These are phyloP conservation scores for Oryzias dopingdopingensis DNA, from an alignment of 2,797 vertebrate genomes.

Conservation along the genomic window DNA sequence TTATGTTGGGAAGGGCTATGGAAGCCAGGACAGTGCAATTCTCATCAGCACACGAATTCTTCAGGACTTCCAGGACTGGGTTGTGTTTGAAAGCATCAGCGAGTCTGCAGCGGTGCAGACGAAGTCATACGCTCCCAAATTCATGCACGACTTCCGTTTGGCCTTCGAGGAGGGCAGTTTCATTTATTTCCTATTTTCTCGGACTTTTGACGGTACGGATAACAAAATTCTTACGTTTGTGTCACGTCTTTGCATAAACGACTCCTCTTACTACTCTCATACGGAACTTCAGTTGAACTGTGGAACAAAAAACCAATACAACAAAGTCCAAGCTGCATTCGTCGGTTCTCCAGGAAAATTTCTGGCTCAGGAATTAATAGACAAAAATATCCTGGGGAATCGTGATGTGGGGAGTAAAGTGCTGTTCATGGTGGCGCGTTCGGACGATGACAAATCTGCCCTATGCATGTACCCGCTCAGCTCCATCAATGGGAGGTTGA, in stretches of 20 bases:
- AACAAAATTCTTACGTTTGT: constrained; percentile 86
- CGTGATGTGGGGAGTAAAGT: constrained; percentile 67
- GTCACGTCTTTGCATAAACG: constrained; percentile 87
- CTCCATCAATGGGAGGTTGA: constrained; percentile 82
- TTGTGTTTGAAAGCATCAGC: constrained; percentile 90
- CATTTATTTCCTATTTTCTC: constrained; percentile 93
- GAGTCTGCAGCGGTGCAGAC: constrained; percentile 90
- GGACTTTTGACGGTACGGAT: constrained; percentile 81
- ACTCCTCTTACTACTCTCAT: constrained; percentile 90
- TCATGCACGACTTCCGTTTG: constrained; percentile 86
- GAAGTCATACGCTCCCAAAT: constrained; percentile 82
- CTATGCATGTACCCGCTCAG: constrained; percentile 90
- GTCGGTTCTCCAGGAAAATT: constrained; percentile 76
- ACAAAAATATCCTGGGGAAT: constrained; percentile 48
- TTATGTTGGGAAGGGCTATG: constrained; percentile 93
- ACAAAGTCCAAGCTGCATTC: constrained; percentile 77
- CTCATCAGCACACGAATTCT: constrained; percentile 96
- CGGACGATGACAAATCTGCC: constrained; percentile 70
- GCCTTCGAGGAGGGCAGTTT: constrained; percentile 86
- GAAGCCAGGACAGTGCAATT: constrained; percentile 87
- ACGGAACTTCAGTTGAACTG: constrained; percentile 91
- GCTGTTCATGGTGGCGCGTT: constrained; percentile 77
- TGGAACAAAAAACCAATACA: constrained; percentile 64
- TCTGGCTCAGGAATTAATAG: constrained; percentile 63
- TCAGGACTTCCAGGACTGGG: constrained; percentile 80